Evolutionary conservation across 2,888 invertebrate species (phyloP).

Genomic region (Ganaspis brasiliensis): DNA sequence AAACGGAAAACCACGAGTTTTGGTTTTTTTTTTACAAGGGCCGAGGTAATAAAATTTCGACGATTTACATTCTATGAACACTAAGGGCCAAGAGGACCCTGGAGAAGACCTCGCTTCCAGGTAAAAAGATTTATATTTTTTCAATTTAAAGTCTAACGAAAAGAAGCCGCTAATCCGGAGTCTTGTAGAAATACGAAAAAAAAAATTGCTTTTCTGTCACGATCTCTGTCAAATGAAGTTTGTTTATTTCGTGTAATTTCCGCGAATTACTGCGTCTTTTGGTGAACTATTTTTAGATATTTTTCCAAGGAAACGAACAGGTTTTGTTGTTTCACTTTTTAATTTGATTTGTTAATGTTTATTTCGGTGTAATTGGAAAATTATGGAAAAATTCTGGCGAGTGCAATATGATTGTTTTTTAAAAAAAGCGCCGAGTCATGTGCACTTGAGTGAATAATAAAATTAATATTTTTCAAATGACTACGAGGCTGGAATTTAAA

Average conservation of each 20-base stretch:
- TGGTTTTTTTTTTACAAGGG: slow-evolving; percentile 9
- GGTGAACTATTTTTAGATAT: neutral
- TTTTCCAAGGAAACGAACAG: neutral
- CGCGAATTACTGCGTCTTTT: slow-evolving; percentile 23
- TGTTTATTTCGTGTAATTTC: slow-evolving; percentile 29
- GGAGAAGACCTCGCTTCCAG: slow-evolving; percentile 79
- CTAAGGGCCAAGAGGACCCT: slow-evolving; percentile 79
- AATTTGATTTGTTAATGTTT: neutral
- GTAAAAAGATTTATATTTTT: slow-evolving; percentile 61
- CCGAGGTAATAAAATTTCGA: slow-evolving; percentile 67
- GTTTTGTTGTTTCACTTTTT: neutral
- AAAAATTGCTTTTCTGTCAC: slow-evolving; percentile 1
- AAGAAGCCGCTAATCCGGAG: no score
- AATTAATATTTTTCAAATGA: no score
- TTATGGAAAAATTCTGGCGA: no score
- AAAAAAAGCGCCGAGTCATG: no score
- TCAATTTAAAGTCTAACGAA: no score
- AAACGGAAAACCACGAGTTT: neutral
- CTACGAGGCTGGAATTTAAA: no score
- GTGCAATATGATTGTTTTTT: no score
- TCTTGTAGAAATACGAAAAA: no score
- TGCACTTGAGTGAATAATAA: no score
- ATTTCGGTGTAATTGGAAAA: neutral
- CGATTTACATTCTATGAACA: slow-evolving; percentile 78
- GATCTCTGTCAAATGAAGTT: slow-evolving; percentile 10